A percentile compares a stretch with the other conserved stretches of the same genome.
Conservation (phyloP, 2,113 vertebrate species). For the Probosciger aterrimus region DNA sequence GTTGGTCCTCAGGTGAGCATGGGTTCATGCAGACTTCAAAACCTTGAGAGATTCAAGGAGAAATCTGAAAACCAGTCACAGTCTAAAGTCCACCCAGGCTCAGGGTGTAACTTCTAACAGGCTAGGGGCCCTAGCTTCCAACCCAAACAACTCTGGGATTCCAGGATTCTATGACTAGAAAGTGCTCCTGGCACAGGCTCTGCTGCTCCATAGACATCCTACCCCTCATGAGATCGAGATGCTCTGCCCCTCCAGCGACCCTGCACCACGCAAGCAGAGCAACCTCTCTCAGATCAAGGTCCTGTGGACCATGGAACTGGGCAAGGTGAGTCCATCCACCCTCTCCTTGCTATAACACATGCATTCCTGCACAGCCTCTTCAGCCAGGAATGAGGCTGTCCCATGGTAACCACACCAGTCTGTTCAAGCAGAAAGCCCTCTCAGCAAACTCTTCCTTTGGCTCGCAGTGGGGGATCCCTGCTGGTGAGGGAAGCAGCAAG, state of each 20-base stretch:
- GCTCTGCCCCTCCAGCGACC: neutral
- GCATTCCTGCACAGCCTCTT: neutral
- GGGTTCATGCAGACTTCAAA: neutral
- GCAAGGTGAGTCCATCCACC: too few species aligned
- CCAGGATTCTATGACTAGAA: neutral
- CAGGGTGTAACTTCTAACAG: too few species aligned
- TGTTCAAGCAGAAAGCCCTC: neutral
- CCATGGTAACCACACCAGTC: accelerated
- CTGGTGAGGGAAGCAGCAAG: neutral
- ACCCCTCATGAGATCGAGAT: accelerated
- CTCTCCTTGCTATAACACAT: neutral
- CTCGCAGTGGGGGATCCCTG: neutral
- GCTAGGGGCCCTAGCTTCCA: neutral
- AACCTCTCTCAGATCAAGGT: too few species aligned
- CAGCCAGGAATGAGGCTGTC: neutral
- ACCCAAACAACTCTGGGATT: neutral
- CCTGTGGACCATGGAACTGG: accelerated
- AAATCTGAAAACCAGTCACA: neutral
- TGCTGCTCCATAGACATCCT: neutral
- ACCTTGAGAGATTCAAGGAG: neutral
- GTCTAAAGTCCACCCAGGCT: neutral
- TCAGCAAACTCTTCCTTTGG: neutral
- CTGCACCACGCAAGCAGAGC: neutral
- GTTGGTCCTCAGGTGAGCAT: neutral
- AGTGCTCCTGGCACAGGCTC: neutral